phyloP scores from a whole-genome alignment of 2,797 vertebrate genomes.

The Helicolenus hilgendorfi region DNA sequence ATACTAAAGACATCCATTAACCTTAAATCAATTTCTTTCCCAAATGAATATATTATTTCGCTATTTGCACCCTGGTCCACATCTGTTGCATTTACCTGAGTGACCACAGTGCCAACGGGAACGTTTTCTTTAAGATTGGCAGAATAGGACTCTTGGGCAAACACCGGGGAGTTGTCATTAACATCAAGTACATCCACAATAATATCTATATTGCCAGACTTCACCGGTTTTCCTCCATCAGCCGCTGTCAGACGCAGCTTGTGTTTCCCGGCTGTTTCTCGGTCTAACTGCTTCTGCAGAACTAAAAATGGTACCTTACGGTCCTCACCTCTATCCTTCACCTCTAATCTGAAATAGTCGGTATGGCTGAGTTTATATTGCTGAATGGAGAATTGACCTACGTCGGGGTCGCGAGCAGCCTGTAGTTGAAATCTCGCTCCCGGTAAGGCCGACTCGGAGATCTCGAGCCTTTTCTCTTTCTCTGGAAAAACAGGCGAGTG shows the following conservation, averaged over 20 bases:
- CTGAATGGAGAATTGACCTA: slow-evolving; percentile 72
- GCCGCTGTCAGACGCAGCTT: slow-evolving; percentile 67
- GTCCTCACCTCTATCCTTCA: slow-evolving; percentile 74
- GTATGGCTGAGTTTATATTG: slow-evolving; percentile 77
- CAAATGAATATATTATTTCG: slow-evolving; percentile 79
- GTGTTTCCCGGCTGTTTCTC: slow-evolving; percentile 63
- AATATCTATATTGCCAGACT: slow-evolving; percentile 74
- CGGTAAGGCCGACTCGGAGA: slow-evolving; percentile 76
- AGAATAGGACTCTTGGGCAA: slow-evolving; percentile 58
- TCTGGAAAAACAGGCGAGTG: slow-evolving; percentile 77
- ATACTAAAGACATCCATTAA: slow-evolving; percentile 73
- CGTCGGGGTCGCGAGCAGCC: slow-evolving; percentile 73
- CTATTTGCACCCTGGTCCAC: slow-evolving; percentile 70
- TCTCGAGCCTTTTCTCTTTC: slow-evolving; percentile 78
- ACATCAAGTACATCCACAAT: slow-evolving; percentile 79
- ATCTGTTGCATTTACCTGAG: slow-evolving; percentile 81
- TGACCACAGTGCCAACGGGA: slow-evolving; percentile 55
- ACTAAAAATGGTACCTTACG: slow-evolving; percentile 78
- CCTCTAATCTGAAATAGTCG: slow-evolving; percentile 77
- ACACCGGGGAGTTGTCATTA: slow-evolving; percentile 83
- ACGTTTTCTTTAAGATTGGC: slow-evolving; percentile 72
- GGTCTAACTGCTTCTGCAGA: slow-evolving; percentile 79
- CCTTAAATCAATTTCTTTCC: slow-evolving; percentile 67
- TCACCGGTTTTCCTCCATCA: slow-evolving; percentile 78
- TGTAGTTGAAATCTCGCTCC: slow-evolving; percentile 81